Conservation (phyloP, 1,140 invertebrate species). For the Leptinotarsa defecta region DNA sequence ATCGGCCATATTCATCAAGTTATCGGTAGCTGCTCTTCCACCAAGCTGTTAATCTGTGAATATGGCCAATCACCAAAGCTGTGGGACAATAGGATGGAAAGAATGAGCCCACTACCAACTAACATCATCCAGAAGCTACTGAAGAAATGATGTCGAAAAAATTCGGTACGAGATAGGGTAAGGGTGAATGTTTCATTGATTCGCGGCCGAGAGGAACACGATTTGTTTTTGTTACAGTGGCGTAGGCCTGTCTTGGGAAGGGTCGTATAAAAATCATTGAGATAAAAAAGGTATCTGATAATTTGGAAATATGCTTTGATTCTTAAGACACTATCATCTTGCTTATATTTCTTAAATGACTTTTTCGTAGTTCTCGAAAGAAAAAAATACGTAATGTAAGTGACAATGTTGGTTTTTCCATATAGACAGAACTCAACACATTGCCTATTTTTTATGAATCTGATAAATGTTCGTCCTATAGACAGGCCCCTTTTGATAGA, state of each 20-base stretch:
- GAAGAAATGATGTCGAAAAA: constrained; percentile 18
- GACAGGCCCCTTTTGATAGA: too few species aligned
- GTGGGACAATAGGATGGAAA: constrained; percentile 15
- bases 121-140: constrained; percentile 37
- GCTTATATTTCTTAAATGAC: not conserved
- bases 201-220: constrained; percentile 26
- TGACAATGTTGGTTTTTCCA: not conserved
- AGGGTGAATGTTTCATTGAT: constrained; percentile 46
- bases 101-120: constrained; percentile 42
- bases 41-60: constrained; percentile 43
- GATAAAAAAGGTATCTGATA: not conserved
- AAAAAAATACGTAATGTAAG: not conserved
- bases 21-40: constrained; percentile 34
- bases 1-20: constrained; percentile 48
- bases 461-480: too few species aligned
- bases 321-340: not conserved
- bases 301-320: not conserved
- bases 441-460: too few species aligned
- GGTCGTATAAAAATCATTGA: too few species aligned
- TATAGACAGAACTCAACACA: too few species aligned
- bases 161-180: constrained; percentile 8
- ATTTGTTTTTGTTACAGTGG: constrained; percentile 19
- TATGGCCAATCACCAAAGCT: constrained; percentile 50
- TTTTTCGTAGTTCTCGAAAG: not conserved
- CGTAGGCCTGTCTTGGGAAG: not conserved